These are phyloP conservation scores for Oreochromis tanganicae DNA, from an alignment of 2,113 vertebrate species.

Conservation along the genomic window DNA sequence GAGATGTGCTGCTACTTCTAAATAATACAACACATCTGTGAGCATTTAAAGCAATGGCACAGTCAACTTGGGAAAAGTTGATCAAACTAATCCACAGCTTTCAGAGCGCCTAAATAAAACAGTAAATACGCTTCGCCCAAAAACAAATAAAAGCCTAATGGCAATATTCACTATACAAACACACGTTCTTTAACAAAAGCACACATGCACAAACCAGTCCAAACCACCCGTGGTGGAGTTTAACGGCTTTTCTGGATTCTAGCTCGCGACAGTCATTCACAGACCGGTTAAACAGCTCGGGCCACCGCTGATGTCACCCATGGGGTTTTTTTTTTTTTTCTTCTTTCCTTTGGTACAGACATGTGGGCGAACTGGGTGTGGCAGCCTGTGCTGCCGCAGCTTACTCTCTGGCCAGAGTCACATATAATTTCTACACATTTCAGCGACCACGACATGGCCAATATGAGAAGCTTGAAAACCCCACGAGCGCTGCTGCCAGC, in stretches of 20 bases:
- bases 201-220: constrained; percentile 8
- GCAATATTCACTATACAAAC: constrained; percentile 22
- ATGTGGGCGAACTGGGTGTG: constrained; percentile 58
- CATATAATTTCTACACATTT: constrained; percentile 73
- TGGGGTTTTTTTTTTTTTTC: neutral
- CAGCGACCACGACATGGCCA: constrained; percentile 66
- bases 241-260: constrained; percentile 56
- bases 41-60: constrained; percentile 24
- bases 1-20: neutral
- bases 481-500: neutral
- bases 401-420: constrained; percentile 51
- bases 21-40: neutral
- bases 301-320: constrained; percentile 47
- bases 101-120: constrained; percentile 13
- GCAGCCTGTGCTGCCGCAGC: constrained; percentile 55
- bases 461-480: constrained; percentile 58
- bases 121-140: neutral
- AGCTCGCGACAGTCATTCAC: constrained; percentile 18
- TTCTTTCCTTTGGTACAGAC: constrained; percentile 25
- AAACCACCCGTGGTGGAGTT: constrained; percentile 37
- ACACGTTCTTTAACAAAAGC: constrained; percentile 23
- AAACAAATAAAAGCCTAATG: constrained; percentile 43
- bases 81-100: constrained; percentile 28
- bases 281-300: constrained; percentile 51
- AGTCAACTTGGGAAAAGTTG: constrained; percentile 35